Percentiles rank a stretch among this genome's conserved stretches.
These are phyloP conservation scores for Zaprionus capensis DNA, from an alignment of 1,140 invertebrate species.

Conservation along the genomic window DNA sequence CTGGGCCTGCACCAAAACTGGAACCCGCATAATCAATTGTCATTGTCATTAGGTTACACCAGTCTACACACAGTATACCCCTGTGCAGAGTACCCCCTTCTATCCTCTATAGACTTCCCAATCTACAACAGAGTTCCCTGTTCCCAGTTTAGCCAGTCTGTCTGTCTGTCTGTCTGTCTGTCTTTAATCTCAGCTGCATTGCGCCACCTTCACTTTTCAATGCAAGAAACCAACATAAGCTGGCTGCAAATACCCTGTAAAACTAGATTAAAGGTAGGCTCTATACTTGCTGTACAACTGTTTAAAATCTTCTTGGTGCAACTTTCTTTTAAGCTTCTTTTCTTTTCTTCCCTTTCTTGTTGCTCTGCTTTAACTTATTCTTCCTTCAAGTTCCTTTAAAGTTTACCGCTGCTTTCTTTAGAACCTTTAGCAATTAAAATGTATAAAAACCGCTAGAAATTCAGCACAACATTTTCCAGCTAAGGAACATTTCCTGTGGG, in stretches of 20 bases:
- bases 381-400: neutral
- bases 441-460: neutral
- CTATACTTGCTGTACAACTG: too few relatives aligned
- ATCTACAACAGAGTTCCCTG: neutral
- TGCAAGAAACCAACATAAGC: neutral
- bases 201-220: slow-evolving; percentile 71
- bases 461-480: neutral
- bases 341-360: neutral
- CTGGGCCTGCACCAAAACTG: slow-evolving; percentile 53
- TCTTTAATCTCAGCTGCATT: slow-evolving; percentile 41
- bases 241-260: slow-evolving; percentile 20
- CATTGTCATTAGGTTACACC: slow-evolving; percentile 69
- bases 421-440: neutral
- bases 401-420: neutral
- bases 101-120: neutral
- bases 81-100: neutral
- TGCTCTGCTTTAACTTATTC: too few relatives aligned
- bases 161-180: neutral
- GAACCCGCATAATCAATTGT: slow-evolving; percentile 65
- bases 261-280: neutral
- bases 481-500: neutral
- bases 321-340: neutral
- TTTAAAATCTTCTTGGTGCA: neutral
- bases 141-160: neutral
- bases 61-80: neutral